Base-by-base conservation (phyloP, 2,888 invertebrate species). In the Agrotis segetum region DNA sequence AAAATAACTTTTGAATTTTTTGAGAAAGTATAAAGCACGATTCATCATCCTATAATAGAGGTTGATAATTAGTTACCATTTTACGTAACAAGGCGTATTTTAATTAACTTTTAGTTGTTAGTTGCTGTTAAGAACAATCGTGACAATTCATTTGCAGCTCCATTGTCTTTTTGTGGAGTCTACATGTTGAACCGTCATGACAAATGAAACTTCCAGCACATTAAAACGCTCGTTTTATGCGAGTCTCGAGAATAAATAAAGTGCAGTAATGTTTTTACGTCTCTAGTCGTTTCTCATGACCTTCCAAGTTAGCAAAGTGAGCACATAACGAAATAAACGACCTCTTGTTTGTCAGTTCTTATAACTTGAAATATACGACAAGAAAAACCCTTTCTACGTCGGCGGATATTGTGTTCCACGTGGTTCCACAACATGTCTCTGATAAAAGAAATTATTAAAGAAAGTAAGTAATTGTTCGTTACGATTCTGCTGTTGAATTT, bases 1-100 rank as follows among this genome's bases (percentile, higher is more conserved):
- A 82, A 82, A 85, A 83, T 76, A 47, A 69, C 71, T 82, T 81
- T 79, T 73, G 62, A 79, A 84, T 79, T 73, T 67, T 67, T 71
- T 82, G 79, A 73, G 68, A 79, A 74, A 79, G 81, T 83, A 77
- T 74, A 64, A 67, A 75, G 77, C 77, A 79, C 69, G 68, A 71
- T 83, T 78, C 70, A 69, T 71, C 69, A 65, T 74, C 52, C 56
- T 67, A 73, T 75, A 74, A 82, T 79, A 68, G 77, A 76, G 71
- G 62, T 63, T 74, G 74, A 78, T 83, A 85, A 83, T 82, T 79
- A 75, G 19, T 60, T 58, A 66, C 49, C 21, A 76, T 6, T 67
- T 84, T 81, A 77, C 74, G 79, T 83, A 84, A 84, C 71, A 62
- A 71, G 60, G 53, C 67, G 63, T 76, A 71, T 69, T 75, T 73